Evolutionary conservation across 2,888 invertebrate species (phyloP).

Genomic region (Zelleria hepariella): DNA sequence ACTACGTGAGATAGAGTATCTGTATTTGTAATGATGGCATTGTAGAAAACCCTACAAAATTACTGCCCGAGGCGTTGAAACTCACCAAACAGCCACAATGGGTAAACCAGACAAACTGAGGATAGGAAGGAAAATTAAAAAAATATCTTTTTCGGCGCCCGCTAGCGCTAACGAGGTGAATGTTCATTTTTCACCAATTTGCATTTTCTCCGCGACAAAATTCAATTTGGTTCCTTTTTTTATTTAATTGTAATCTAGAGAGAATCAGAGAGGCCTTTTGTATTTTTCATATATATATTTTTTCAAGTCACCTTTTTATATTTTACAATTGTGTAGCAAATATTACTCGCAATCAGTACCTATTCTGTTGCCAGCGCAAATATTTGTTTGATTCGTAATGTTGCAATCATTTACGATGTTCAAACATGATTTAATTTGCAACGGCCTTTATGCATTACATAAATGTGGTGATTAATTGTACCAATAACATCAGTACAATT

Average conservation of each 20-base stretch:
- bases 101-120: constrained; percentile 23
- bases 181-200: constrained; percentile 1
- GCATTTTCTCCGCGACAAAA: neutral
- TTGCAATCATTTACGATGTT: too few species aligned
- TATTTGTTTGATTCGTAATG: too few species aligned
- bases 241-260: neutral
- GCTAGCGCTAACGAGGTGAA: constrained; percentile 19
- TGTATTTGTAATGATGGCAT: too few species aligned
- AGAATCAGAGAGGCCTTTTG: neutral
- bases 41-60: constrained; percentile 8
- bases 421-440: too few species aligned
- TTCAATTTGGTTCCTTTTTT: neutral
- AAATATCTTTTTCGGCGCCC: constrained; percentile 27
- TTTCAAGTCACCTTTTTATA: too few species aligned
- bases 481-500: neutral
- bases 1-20: too few species aligned
- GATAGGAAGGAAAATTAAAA: constrained; percentile 56
- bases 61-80: neutral
- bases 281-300: too few species aligned
- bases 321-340: too few species aligned
- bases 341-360: too few species aligned
- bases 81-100: constrained; percentile 29
- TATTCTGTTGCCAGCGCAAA: too few species aligned
- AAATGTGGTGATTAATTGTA: neutral
- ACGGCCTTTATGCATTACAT: too few species aligned